Conservation (phyloP, 2,888 invertebrate genomes). For the Eurois occulta region DNA sequence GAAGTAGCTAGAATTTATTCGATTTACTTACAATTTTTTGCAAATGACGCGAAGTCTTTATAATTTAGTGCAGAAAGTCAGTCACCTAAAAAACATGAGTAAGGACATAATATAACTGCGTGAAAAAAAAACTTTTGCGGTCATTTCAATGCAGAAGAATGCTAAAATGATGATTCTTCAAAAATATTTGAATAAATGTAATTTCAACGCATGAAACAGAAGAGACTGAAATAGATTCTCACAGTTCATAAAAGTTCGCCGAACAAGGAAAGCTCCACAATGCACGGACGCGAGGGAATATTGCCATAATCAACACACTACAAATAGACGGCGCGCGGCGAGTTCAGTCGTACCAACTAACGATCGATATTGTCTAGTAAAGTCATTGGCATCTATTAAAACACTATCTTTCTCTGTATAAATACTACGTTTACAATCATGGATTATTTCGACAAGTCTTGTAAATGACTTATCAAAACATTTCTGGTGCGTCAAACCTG, state of each 20-base stretch:
- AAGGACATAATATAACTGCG: background rate
- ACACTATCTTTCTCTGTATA: background rate
- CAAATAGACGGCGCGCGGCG: slow-evolving; percentile 14
- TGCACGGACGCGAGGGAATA: slow-evolving; percentile 6
- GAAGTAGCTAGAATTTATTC: background rate
- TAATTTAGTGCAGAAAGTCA: background rate
- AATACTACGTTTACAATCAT: background rate
- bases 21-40: background rate
- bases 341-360: background rate
- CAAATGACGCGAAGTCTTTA: background rate
- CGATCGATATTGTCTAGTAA: slow-evolving; percentile 41
- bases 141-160: background rate
- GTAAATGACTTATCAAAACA: background rate
- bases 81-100: background rate
- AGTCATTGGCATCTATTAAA: slow-evolving; percentile 13
- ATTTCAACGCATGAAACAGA: background rate
- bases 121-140: background rate
- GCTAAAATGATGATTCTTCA: background rate
- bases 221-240: background rate
- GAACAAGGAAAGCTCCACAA: background rate
- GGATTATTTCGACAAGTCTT: background rate
- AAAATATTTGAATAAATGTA: background rate
- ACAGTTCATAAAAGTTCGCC: background rate
- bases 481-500: background rate
- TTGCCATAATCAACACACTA: slow-evolving; percentile 6